Conservation (phyloP, 2,797 vertebrate genomes). For the Sparus aurata region DNA sequence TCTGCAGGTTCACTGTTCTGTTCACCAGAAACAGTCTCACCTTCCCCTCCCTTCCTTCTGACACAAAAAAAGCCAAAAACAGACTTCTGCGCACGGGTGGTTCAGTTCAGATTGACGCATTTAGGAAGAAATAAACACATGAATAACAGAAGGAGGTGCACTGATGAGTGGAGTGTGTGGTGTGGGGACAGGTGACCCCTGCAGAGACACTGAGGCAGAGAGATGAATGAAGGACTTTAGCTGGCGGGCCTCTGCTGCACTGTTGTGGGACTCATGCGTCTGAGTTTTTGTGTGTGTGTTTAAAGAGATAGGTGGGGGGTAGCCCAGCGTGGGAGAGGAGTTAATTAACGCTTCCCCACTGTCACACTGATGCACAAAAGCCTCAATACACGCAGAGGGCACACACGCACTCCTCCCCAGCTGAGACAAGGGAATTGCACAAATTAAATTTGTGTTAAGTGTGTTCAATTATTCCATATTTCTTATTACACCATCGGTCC, state of each 20-base stretch:
- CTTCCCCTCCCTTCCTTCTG: slow-evolving; percentile 11
- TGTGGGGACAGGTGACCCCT: slow-evolving; percentile 45
- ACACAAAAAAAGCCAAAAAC: slow-evolving; percentile 43
- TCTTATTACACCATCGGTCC: slow-evolving; percentile 65
- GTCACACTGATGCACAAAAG: slow-evolving; percentile 73
- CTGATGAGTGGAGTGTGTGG: slow-evolving; percentile 38
- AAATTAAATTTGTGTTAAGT: slow-evolving; percentile 84
- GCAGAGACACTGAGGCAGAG: slow-evolving; percentile 46
- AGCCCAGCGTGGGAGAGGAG: slow-evolving; percentile 79
- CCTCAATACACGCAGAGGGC: slow-evolving; percentile 54
- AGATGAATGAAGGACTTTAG: slow-evolving; percentile 60
- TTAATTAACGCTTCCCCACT: slow-evolving; percentile 85
- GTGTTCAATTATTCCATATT: slow-evolving; percentile 83
- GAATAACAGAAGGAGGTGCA: slow-evolving; percentile 63
- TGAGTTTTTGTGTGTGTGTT: slow-evolving; percentile 62
- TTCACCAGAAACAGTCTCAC: neutral
- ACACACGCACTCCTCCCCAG: slow-evolving; percentile 51
- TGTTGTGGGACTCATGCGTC: slow-evolving; percentile 54
- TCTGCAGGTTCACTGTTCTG: slow-evolving; percentile 14
- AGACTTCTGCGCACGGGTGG: slow-evolving; percentile 23
- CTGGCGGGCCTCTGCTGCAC: slow-evolving; percentile 52
- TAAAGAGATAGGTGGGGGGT: slow-evolving; percentile 69
- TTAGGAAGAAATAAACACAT: slow-evolving; percentile 62
- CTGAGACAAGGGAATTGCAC: slow-evolving; percentile 74
- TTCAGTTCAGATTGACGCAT: slow-evolving; percentile 37